phyloP scores from a whole-genome alignment of 2,797 vertebrate genomes.

The Oceanodroma leucorhoa region DNA sequence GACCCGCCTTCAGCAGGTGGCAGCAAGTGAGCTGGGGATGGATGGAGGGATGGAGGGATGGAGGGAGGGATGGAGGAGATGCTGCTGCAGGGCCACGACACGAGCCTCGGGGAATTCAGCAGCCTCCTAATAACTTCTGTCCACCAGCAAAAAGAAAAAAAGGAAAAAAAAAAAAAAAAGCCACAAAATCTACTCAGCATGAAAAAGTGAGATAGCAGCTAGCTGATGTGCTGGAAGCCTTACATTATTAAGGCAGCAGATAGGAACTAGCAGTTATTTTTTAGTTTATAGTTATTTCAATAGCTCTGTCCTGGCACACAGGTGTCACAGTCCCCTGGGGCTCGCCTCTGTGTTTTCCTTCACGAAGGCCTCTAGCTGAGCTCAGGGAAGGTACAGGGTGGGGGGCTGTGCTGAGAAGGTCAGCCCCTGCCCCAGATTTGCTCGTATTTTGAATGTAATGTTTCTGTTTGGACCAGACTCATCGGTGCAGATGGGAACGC shows the following conservation, averaged over 20 bases:
- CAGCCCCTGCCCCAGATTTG: not conserved
- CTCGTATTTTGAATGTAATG: not conserved
- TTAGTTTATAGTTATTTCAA: not conserved
- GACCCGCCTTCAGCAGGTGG: constrained; percentile 44
- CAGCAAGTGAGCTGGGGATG: constrained; percentile 3
- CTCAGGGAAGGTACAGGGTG: not conserved
- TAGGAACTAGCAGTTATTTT: not conserved
- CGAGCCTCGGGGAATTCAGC: not conserved
- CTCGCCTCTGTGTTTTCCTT: not conserved
- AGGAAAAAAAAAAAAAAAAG: not conserved
- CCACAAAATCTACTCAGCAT: not conserved
- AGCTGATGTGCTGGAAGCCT: not conserved
- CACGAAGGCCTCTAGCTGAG: not conserved
- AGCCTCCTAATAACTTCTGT: not conserved
- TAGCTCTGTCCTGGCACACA: not conserved
- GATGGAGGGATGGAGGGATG: too few species aligned
- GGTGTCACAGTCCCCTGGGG: not conserved
- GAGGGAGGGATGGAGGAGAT: too few species aligned
- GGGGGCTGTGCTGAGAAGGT: not conserved
- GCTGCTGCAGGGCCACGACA: not conserved
- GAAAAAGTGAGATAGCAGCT: not conserved
- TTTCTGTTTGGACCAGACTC: not conserved
- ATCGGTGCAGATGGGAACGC: accelerated
- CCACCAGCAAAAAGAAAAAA: not conserved
- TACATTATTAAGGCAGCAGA: not conserved